Base-by-base conservation (phyloP, 2,888 invertebrate genomes). In the Clivina fossor region DNA sequence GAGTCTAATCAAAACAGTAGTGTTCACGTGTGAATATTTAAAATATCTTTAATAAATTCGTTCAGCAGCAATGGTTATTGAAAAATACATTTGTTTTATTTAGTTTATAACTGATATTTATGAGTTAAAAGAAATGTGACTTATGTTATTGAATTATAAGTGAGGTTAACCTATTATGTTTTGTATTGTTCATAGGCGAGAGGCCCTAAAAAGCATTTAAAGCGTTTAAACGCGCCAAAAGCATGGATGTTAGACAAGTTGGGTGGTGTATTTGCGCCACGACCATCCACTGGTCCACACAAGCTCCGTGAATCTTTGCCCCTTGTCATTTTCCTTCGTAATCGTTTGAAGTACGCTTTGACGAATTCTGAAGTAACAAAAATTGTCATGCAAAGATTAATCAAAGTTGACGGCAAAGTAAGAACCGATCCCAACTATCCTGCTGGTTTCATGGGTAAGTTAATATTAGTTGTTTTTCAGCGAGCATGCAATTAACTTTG, bases 201-300 rank as follows among this genome's bases (percentile, higher is more conserved):
- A 78, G 99, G 99, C 76, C 97, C 96, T 40, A 97, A 96, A 78
- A 97, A 98, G 82, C 98, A 98, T 80, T 83, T 99, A 83, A 99
- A 99, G 88, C 95, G 99, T 78, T 83, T 99, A 71, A 89, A 92
- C 75, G 99, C 99, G 58, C 99, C 99, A 8, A 97, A 96, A 79
- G 93, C 98, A 90, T 99, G 99, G 99, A 98, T 99, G 97, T 86
- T 99, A 84, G 98, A 97, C 83, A 99, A 99, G 79, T 80, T 98
- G 69, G 94, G 95, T 63, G 98, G 98, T 72, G 94, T 93, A 57
- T 98, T 93, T 74, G 98, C 99, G 65, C 98, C 98, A 61, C 88
- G 96, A 69, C 98, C 99, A 60, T 92, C 93, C 72, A 90, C 93
- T 63, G 99, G 99, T 57, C 98, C 99, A 58, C 99, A 99, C 83